These are phyloP conservation scores for Scarus forsteni DNA, from an alignment of 2,797 vertebrate genomes.

Conservation along the genomic window DNA sequence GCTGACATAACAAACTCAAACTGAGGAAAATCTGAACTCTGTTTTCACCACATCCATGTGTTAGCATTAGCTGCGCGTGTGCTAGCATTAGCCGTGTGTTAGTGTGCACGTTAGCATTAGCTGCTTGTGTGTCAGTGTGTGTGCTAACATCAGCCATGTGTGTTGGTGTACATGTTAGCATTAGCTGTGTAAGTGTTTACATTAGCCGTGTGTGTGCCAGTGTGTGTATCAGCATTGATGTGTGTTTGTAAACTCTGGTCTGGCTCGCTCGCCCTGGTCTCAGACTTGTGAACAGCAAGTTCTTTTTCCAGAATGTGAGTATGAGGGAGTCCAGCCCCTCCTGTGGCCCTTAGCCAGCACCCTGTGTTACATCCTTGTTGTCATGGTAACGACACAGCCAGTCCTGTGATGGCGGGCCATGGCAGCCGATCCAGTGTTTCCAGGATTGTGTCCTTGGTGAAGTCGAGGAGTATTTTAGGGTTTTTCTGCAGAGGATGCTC, in stretches of 20 bases:
- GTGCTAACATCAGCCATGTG: background rate
- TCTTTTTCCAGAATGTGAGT: conserved; percentile 49
- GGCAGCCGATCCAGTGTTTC: conserved; percentile 56
- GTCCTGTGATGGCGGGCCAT: conserved; percentile 69
- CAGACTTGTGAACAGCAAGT: conserved; percentile 25
- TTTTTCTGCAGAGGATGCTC: too few species aligned
- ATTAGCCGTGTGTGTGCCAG: conserved; percentile 15
- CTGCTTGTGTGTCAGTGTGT: conserved; percentile 15
- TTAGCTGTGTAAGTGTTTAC: conserved; percentile 6
- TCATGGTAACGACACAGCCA: conserved; percentile 69
- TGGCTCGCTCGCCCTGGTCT: conserved; percentile 31
- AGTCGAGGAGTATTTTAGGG: too few species aligned
- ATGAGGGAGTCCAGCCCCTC: conserved; percentile 41
- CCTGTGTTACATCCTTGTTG: conserved; percentile 74
- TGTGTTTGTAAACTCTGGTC: conserved; percentile 59
- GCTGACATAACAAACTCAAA: conserved; percentile 45
- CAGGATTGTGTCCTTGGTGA: too few species aligned
- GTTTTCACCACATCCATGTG: conserved; percentile 18
- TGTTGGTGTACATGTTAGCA: too few species aligned
- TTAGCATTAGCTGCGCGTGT: conserved; percentile 5
- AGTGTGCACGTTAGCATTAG: conserved; percentile 1
- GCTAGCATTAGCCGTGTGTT: background rate
- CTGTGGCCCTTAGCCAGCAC: conserved; percentile 48
- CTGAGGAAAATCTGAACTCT: conserved; percentile 53
- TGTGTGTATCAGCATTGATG: conserved; percentile 19